These are phyloP conservation scores for Hormaphis cornu DNA, from an alignment of 1,140 invertebrate species.

Conservation along the genomic window DNA sequence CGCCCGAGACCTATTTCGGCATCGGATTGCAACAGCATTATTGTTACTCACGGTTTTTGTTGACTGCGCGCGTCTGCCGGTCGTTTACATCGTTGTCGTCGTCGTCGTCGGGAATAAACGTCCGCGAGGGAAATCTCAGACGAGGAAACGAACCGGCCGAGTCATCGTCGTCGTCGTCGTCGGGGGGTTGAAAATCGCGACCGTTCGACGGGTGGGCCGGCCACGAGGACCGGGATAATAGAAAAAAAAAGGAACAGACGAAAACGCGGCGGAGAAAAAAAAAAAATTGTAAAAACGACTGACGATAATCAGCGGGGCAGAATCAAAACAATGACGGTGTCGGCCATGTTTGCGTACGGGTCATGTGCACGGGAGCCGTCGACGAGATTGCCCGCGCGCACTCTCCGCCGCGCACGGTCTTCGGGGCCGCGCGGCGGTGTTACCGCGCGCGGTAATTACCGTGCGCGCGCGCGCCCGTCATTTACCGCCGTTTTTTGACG, in stretches of 20 bases:
- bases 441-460: neutral
- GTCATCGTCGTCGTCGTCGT: no score
- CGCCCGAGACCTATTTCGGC: no score
- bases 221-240: no score
- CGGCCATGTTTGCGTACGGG: conserved; percentile 27
- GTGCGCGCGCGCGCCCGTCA: neutral
- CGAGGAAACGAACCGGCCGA: no score
- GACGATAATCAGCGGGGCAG: neutral
- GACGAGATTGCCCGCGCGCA: conserved; percentile 4
- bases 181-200: no score
- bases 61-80: no score
- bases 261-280: neutral
- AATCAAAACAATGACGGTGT: conserved; percentile 31
- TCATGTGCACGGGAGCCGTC: conserved; percentile 27
- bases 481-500: neutral
- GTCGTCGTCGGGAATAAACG: no score
- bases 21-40: no score
- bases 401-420: neutral
- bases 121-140: no score
- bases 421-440: neutral
- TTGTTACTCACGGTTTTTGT: no score
- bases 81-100: no score
- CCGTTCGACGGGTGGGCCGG: no score
- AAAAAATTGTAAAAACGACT: neutral
- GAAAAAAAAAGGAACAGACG: neutral